Evolutionary conservation across 2,797 vertebrate genomes (phyloP).

Genomic region (Rhynchotus rufescens): DNA sequence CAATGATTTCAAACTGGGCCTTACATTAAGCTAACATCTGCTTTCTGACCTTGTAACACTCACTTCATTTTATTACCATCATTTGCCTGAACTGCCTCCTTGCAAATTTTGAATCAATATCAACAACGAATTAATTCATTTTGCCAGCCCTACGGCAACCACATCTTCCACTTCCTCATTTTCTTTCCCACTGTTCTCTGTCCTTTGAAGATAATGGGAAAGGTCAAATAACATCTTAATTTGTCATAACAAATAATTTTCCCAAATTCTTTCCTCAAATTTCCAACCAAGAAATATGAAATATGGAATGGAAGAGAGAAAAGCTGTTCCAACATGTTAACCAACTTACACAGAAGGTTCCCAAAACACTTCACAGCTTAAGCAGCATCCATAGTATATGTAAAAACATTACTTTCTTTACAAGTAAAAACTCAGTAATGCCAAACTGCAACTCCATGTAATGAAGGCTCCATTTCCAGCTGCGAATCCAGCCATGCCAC

Average conservation of each 20-base stretch:
- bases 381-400: background rate
- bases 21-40: constrained; percentile 59
- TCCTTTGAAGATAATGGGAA: constrained; percentile 45
- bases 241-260: constrained; percentile 9
- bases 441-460: background rate
- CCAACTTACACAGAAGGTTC: background rate
- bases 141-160: constrained; percentile 54
- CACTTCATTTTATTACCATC: constrained; percentile 27
- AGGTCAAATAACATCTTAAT: constrained; percentile 43
- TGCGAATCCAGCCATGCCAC: background rate
- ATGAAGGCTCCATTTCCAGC: background rate
- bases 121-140: constrained; percentile 64
- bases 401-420: background rate
- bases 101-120: constrained; percentile 51
- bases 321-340: background rate
- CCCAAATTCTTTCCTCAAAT: background rate
- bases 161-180: constrained; percentile 39
- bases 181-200: constrained; percentile 26
- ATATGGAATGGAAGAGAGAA: constrained; percentile 3
- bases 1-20: constrained; percentile 15
- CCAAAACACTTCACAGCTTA: background rate
- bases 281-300: constrained; percentile 10
- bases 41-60: constrained; percentile 57
- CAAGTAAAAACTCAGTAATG: background rate
- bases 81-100: constrained; percentile 51